Evolutionary conservation across 2,888 invertebrate species (phyloP), one percentile per base, ranked within the genome.

Genomic region (Brenthis ino): DNA sequence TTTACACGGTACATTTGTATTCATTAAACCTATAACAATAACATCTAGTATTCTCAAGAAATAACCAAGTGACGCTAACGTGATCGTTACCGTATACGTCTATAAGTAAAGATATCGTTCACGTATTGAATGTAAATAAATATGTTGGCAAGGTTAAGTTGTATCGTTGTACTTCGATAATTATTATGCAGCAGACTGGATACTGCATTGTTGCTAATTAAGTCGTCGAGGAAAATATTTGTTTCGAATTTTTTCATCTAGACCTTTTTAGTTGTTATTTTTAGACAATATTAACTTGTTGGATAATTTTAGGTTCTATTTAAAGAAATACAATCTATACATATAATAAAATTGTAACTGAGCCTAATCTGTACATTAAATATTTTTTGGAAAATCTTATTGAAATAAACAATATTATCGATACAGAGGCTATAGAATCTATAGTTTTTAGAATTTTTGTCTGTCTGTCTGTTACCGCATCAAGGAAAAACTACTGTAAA

Each of bases 131-230:
- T 74, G 73, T 73, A 74, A 77, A 83, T 85, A 87, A 85, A 85
- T 87, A 85, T 82, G 79, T 80, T 77, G 76, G 81, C 89, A 88
- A 89, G 88, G 89, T 88, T 86, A 87, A 82, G 75, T 77, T 82
- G 80, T 79, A 78, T 79, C 80, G 81, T 80, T 83, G 81, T 80
- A 81, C 81, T 76, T 81, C 81, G 83, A 84, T 88, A 86, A 88
- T 87, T 87, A 85, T 77, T 87, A 85, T 77, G 82, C 77, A 75
- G 74, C 76, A 78, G 82, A 83, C 81, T 77, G 77, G 82, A 80
- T 75, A 72, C 76, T 71, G 72, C 65, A 70, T 60, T 64, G 67
- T 64, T 66, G 71, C 75, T 76, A 76, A 76, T 79, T 81, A 79
- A 77, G 75, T 71, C 68, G 69, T 75, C 63, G 74, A 78, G 79